Evolutionary conservation across 1,140 invertebrate species (phyloP).

Genomic region (Berghia stephanieae): DNA sequence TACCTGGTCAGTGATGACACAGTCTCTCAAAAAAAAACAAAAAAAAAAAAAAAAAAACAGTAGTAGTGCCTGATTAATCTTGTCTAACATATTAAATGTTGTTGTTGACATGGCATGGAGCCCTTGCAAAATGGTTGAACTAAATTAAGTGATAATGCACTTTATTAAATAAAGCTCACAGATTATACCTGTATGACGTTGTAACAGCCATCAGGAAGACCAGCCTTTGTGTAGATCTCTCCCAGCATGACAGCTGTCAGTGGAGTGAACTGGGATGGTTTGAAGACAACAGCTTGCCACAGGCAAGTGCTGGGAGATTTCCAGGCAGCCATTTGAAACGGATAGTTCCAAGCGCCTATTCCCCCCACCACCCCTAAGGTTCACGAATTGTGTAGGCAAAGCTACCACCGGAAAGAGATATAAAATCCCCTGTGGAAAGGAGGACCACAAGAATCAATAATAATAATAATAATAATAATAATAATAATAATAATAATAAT

Average conservation of each 20-base stretch:
- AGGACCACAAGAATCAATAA: too few relatives aligned
- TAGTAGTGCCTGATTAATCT: too few relatives aligned
- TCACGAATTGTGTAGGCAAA: slow-evolving; percentile 69
- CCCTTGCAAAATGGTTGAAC: not conserved
- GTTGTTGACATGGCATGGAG: not conserved
- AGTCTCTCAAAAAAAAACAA: too few relatives aligned
- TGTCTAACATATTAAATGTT: not conserved
- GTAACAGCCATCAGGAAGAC: slow-evolving; percentile 70
- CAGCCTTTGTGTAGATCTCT: slow-evolving; percentile 69
- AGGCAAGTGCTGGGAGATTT: slow-evolving; percentile 70
- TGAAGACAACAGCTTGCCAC: slow-evolving; percentile 72
- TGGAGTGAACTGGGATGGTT: slow-evolving; percentile 71
- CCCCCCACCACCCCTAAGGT: slow-evolving; percentile 71
- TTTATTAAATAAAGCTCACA: not conserved
- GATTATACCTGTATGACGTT: slow-evolving; percentile 71
- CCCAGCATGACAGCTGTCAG: slow-evolving; percentile 70
- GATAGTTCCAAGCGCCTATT: slow-evolving; percentile 74
- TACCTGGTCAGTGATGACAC: too few relatives aligned
- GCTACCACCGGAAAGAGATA: slow-evolving; percentile 57
- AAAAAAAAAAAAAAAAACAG: too few relatives aligned
- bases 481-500: too few relatives aligned
- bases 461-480: too few relatives aligned
- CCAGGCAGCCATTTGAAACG: slow-evolving; percentile 71
- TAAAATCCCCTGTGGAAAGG: slow-evolving; percentile 60
- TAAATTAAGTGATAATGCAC: not conserved